Evolutionary conservation across 2,113 vertebrate genomes (phyloP).

Genomic region (Rhinoderma darwinii): DNA sequence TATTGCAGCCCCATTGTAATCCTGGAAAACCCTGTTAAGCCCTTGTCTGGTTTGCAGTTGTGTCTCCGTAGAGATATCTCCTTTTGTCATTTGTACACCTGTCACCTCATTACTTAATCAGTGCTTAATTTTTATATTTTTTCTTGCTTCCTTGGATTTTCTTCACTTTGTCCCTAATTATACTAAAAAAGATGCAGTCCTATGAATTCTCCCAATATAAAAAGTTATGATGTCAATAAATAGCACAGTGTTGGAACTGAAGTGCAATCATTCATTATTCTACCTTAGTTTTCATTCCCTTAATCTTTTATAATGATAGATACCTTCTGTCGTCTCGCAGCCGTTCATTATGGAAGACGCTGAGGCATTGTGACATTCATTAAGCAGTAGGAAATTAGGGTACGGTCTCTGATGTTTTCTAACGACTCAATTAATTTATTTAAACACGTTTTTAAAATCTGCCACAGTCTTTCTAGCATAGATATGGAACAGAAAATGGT

Average conservation of each 20-base stretch:
- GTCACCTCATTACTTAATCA: too few species aligned
- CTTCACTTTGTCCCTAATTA: neutral
- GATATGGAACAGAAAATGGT: too few species aligned
- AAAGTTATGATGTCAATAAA: neutral
- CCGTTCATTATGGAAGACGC: neutral
- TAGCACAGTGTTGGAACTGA: neutral
- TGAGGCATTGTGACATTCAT: neutral
- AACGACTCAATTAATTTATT: neutral
- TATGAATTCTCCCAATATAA: neutral
- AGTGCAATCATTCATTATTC: neutral
- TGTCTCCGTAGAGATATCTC: too few species aligned
- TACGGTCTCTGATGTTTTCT: neutral
- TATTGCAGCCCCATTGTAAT: too few species aligned
- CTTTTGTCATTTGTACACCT: too few species aligned
- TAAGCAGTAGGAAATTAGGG: neutral
- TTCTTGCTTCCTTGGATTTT: too few species aligned
- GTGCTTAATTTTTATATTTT: too few species aligned
- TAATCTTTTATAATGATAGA: constrained; percentile 3
- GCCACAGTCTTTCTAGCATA: neutral
- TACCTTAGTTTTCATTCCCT: neutral
- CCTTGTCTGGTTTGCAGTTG: too few species aligned
- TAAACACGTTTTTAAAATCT: neutral
- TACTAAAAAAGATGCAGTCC: neutral
- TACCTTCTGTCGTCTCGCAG: neutral
- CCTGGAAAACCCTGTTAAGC: too few species aligned